Percentiles rank a stretch among this genome's conserved stretches.
phyloP scores from a whole-genome alignment of 2,113 vertebrate species.

The Cromileptes altivelis region DNA sequence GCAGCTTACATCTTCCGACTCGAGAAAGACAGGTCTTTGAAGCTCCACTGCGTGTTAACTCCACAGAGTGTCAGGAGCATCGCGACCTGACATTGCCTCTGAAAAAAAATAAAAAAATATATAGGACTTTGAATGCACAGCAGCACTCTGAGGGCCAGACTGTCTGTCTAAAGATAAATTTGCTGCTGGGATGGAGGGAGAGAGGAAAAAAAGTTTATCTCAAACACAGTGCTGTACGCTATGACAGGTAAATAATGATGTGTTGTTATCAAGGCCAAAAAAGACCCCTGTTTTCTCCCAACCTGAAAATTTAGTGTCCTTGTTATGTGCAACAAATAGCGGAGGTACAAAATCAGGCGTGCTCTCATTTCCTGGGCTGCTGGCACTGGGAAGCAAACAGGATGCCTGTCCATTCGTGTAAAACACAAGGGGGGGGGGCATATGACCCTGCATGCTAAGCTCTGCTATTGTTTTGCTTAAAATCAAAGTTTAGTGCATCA shows the following conservation, averaged over 20 bases:
- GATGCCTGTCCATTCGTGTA: constrained; percentile 2
- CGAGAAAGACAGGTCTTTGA: constrained; percentile 66
- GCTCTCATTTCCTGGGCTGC: constrained; percentile 32
- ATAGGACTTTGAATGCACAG: constrained; percentile 50
- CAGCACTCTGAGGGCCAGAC: constrained; percentile 33
- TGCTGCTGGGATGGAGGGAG: constrained; percentile 16
- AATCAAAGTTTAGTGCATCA: not conserved
- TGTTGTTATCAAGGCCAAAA: constrained; percentile 61
- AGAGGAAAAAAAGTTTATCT: constrained; percentile 49
- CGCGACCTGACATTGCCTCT: constrained; percentile 56
- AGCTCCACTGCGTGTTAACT: constrained; percentile 62
- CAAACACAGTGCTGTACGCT: constrained; percentile 41
- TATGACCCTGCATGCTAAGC: not conserved
- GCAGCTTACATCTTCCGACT: constrained; percentile 60
- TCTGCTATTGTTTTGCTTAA: constrained; percentile 12
- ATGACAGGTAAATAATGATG: constrained; percentile 73
- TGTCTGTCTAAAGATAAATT: constrained; percentile 50
- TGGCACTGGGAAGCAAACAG: constrained; percentile 32
- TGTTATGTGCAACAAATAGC: constrained; percentile 51
- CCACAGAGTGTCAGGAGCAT: constrained; percentile 55
- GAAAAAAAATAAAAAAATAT: constrained; percentile 30
- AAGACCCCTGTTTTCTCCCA: constrained; percentile 56
- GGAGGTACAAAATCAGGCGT: constrained; percentile 43
- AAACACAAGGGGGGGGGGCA: not conserved
- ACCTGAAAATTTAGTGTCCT: constrained; percentile 62